Evolutionary conservation across 2,888 invertebrate species (phyloP).

Genomic region (Brenthis hecate): DNA sequence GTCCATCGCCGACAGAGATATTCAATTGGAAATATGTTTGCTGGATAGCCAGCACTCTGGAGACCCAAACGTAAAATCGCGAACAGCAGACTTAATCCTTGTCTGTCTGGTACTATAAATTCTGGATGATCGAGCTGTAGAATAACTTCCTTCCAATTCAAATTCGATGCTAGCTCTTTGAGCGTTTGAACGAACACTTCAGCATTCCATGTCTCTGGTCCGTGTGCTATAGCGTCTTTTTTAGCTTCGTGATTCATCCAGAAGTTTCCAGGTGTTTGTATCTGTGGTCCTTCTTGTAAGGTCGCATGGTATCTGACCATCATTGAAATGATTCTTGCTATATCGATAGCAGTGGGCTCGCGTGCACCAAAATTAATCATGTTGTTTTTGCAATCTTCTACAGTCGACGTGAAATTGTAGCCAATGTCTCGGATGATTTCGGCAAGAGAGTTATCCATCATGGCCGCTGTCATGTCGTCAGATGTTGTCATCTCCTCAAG

Average conservation of each 20-base stretch:
- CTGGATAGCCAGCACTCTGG: conserved; percentile 87
- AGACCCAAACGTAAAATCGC: conserved; percentile 91
- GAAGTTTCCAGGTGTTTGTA: conserved; percentile 86
- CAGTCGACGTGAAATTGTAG: conserved; percentile 91
- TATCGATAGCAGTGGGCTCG: conserved; percentile 91
- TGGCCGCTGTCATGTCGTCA: conserved; percentile 82
- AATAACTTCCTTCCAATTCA: conserved; percentile 97
- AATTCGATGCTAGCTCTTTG: conserved; percentile 92
- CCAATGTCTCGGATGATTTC: conserved; percentile 96
- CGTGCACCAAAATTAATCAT: conserved; percentile 91
- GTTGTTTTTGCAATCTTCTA: conserved; percentile 94
- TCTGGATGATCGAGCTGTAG: conserved; percentile 95
- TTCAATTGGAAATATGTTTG: conserved; percentile 92
- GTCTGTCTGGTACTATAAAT: conserved; percentile 93
- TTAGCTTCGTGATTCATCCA: conserved; percentile 83
- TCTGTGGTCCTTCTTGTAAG: conserved; percentile 85
- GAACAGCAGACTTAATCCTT: conserved; percentile 91
- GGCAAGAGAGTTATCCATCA: conserved; percentile 90
- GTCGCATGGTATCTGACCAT: conserved; percentile 92
- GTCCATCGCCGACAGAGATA: conserved; percentile 95
- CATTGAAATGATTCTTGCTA: conserved; percentile 92
- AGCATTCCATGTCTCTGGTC: conserved; percentile 91
- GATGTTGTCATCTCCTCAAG: conserved; percentile 85
- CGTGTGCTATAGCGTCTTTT: conserved; percentile 73
- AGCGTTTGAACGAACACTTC: conserved; percentile 96